Evolutionary conservation across 1,140 invertebrate species (phyloP).

Genomic region (Trachelipus rathkii): DNA sequence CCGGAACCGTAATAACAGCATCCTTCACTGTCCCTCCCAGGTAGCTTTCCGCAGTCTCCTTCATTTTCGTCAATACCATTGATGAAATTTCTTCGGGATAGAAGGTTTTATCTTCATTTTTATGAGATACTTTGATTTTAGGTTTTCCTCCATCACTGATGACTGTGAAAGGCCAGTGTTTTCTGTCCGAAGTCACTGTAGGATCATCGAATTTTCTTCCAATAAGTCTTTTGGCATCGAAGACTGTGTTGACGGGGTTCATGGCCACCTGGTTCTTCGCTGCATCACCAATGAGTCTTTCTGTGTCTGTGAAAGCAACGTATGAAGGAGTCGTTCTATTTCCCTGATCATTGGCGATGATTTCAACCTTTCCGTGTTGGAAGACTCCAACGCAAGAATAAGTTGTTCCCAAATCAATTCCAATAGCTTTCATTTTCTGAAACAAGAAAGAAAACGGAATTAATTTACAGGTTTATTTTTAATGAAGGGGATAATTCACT

Average conservation of each 20-base stretch:
- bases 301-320: constrained; percentile 60
- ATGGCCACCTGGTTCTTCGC: constrained; percentile 81
- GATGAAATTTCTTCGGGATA: constrained; percentile 80
- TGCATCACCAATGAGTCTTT: constrained; percentile 58
- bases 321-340: constrained; percentile 61
- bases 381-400: constrained; percentile 87
- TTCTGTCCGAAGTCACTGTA: constrained; percentile 88
- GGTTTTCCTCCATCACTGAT: constrained; percentile 74
- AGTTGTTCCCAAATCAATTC: constrained; percentile 48
- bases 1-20: constrained; percentile 88
- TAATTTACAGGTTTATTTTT: no score
- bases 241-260: constrained; percentile 94
- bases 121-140: constrained; percentile 71
- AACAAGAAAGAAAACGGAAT: not conserved
- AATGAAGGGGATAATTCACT: no score
- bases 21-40: constrained; percentile 83
- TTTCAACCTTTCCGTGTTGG: constrained; percentile 64
- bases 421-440: constrained; percentile 3
- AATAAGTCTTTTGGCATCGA: constrained; percentile 73
- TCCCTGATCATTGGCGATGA: constrained; percentile 58
- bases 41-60: constrained; percentile 89
- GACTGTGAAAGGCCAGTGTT: constrained; percentile 94
- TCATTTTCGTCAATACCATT: constrained; percentile 87
- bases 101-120: constrained; percentile 73
- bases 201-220: constrained; percentile 89